Conservation (phyloP, 2,888 invertebrate genomes). For the Brachypalpus laphriformis region DNA sequence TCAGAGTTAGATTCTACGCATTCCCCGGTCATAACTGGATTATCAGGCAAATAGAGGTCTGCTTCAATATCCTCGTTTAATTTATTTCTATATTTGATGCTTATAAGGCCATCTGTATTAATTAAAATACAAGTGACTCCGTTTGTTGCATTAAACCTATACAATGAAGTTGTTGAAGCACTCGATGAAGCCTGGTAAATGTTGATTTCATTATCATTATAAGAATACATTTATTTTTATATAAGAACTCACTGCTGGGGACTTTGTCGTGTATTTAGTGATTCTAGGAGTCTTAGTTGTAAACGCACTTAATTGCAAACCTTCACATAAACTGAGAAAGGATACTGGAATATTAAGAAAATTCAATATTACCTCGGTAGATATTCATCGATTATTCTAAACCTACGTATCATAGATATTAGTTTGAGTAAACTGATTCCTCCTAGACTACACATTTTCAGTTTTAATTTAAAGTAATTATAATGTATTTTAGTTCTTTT, state of each 20-base stretch:
- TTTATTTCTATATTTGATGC: constrained; percentile 88
- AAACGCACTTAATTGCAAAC: constrained; percentile 85
- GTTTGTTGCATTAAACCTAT: constrained; percentile 87
- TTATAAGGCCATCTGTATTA: constrained; percentile 87
- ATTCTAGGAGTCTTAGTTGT: constrained; percentile 87
- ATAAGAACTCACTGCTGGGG: constrained; percentile 79
- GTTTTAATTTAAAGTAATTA: not conserved
- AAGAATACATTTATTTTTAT: not conserved
- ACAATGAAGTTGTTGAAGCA: constrained; percentile 84
- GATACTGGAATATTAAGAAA: constrained; percentile 75
- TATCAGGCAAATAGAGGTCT: constrained; percentile 89
- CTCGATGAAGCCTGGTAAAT: constrained; percentile 79
- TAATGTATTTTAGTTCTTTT: not conserved
- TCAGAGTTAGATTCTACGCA: constrained; percentile 90
- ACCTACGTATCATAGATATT: constrained; percentile 55
- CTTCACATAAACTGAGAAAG: constrained; percentile 76
- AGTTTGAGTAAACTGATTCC: constrained; percentile 51
- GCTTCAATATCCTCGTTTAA: constrained; percentile 87
- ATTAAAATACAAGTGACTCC: constrained; percentile 91
- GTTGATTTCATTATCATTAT: not conserved
- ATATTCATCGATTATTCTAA: constrained; percentile 63
- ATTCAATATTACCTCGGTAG: constrained; percentile 12
- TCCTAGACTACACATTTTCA: constrained; percentile 33
- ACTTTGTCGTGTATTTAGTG: constrained; percentile 86
- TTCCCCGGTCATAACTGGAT: constrained; percentile 88